Evolutionary conservation across 1,140 invertebrate species (phyloP), one percentile per base, ranked within the genome.

Genomic region (Drosophila micromelanica): DNA sequence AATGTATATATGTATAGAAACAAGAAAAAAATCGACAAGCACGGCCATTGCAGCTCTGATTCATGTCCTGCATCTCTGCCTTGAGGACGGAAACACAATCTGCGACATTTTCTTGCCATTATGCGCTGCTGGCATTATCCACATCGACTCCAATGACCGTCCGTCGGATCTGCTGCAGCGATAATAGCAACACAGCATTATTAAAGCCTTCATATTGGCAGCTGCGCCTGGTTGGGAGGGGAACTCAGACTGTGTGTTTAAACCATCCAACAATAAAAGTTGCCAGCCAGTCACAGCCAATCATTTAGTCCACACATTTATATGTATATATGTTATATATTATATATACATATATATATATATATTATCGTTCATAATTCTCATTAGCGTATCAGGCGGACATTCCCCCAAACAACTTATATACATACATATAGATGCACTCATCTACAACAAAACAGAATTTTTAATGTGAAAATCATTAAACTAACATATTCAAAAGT

Each of bases 71-170:
- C 61, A 38, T 35, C n/a, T 35, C 35, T 42, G 37, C 6, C 30
- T 13, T 9, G 13, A 5, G n/a, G n/a, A 15, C 40, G 62, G 54
- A 73, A 74, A 78, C 54, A 87, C 84, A 86, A 89, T 82, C 79
- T 84, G 61, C 61, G 54, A 52, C 65, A 77, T 79, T 84, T 89
- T 87, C 84, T 79, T 81, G 67, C 63, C 62, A 70, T 76, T 76
- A 42, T 64, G 68, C 60, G 56, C 55, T 40, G 48, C 54, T 75
- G 42, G 67, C 78, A 73, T 79, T 87, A 87, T 87, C 45, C 52
- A 64, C 78, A 76, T 40, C 20, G 15, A 64, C 30, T 55, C 48
- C 56, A 48, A 68, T 67, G 49, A 68, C 48, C n/a, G 64, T 3
- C 63, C 69, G 48, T 55, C 43, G 38, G 51, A 60, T 62, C 43